These are phyloP conservation scores for Acleris emargana DNA, from an alignment of 2,888 invertebrate species.

Conservation along the genomic window DNA sequence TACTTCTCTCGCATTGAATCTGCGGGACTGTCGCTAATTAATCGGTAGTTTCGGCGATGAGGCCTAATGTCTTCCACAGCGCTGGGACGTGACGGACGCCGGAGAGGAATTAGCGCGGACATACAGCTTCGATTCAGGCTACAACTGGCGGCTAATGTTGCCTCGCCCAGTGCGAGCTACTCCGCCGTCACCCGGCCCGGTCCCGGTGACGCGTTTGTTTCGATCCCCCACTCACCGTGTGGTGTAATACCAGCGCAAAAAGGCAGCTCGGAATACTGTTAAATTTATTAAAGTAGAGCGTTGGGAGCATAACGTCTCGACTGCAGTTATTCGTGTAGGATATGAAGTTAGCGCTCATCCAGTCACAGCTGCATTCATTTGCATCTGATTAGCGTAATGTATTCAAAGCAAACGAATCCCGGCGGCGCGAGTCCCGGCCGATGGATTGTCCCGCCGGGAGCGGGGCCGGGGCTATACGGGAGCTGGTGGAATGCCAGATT, in stretches of 20 bases:
- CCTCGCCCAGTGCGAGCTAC: no score
- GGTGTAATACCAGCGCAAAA: not conserved
- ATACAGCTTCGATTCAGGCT: no score
- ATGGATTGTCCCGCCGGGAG: conserved; percentile 1
- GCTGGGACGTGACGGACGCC: no score
- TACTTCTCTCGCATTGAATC: conserved; percentile 32
- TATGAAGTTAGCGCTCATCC: conserved; percentile 4
- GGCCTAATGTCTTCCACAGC: not conserved
- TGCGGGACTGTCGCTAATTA: conserved; percentile 25
- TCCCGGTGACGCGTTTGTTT: no score
- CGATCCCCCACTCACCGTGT: not conserved
- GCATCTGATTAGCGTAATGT: conserved; percentile 14
- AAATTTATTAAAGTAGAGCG: conserved; percentile 7
- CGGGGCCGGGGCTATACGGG: not conserved
- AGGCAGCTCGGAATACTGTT: not conserved
- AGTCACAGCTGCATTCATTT: conserved; percentile 10
- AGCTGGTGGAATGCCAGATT: not conserved
- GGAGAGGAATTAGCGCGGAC: no score
- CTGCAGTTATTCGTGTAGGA: not conserved
- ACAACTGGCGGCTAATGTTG: no score
- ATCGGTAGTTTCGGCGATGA: conserved; percentile 28
- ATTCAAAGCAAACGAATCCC: not conserved
- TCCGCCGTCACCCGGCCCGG: no score
- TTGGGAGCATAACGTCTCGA: not conserved
- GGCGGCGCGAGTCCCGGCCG: not conserved